Base-by-base conservation (phyloP, 2,113 vertebrate species). In the Poeciliopsis retropinna region DNA sequence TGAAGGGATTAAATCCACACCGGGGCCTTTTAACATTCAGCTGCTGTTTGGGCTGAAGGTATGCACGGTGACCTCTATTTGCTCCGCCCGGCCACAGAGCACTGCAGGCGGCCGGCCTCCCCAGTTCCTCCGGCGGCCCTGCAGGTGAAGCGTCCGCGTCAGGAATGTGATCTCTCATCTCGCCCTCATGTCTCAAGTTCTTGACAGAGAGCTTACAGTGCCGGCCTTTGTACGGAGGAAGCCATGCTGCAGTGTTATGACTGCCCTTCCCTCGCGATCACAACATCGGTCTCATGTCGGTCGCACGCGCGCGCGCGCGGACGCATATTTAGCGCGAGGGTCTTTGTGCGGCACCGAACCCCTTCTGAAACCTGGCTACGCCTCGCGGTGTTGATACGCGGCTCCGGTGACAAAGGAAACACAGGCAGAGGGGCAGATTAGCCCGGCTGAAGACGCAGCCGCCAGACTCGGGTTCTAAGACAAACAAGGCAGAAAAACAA, bases 401-500 rank as follows among this genome's bases (percentile, higher is more conserved):
- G 89, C 90, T 90, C 85, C 85, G 37, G 83, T 87, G 87, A 94
- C 93, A 94, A 94, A 92, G 85, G 89, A 91, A 91, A 92, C 89
- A 92, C 86, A 84, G 85, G 84, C 86, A 79, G 83, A 88, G 90
- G 90, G 84, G 88, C 89, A 89, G 92, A 91, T 93, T 92, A 93
- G 87, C 81, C 79, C 37, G 60, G 86, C 75, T 85, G 84, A 91
- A 87, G 88, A 89, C 80, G 87, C 88, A 29, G 85, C 86, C 80
- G 89, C 80, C 69, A 39, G 87, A 90, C 81, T 88, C 85, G 83
- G 84, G 89, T 84, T 88, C 75, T 90, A 89, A 92, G 91, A 92
- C 90, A 92, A 93, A 93, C 90, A 89, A 87, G 89, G 73, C 88
- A 90, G 92, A 93, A 93, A 94, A 94, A 93, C 90, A 93, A 88